Evolutionary conservation across 1,140 invertebrate species (phyloP).

Genomic region (Drosophila dunni): DNA sequence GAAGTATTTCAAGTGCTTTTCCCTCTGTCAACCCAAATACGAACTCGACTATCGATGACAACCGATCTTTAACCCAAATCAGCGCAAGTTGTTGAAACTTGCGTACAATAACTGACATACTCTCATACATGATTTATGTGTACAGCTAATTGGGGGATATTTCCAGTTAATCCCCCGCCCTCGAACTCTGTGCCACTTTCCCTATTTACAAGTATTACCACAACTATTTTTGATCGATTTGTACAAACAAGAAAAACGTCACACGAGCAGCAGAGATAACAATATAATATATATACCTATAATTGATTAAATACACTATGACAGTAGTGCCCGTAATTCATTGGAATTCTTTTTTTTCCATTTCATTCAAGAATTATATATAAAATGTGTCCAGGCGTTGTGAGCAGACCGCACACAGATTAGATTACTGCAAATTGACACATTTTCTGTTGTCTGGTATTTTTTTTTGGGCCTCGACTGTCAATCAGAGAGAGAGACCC

Average conservation of each 20-base stretch:
- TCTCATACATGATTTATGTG: constrained; percentile 50
- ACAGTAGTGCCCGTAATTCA: constrained; percentile 58
- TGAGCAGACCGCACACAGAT: constrained; percentile 68
- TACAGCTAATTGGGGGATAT: constrained; percentile 73
- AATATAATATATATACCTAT: constrained; percentile 55
- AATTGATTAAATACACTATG: constrained; percentile 71
- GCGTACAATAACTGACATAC: constrained; percentile 21
- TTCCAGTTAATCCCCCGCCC: constrained; percentile 27
- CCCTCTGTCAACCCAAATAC: constrained; percentile 21
- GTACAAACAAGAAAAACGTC: constrained; percentile 62
- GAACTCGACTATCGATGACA: constrained; percentile 48
- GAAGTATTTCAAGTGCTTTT: constrained; percentile 26
- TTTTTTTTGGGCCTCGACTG: constrained; percentile 20
- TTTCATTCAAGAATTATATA: constrained; percentile 27
- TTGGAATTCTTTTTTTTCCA: constrained; percentile 45
- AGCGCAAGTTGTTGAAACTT: constrained; percentile 45
- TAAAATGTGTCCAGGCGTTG: constrained; percentile 12
- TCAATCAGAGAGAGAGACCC: constrained; percentile 23
- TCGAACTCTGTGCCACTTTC: constrained; percentile 61
- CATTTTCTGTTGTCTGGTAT: constrained; percentile 58
- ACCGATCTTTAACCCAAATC: constrained; percentile 68
- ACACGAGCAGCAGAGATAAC: constrained; percentile 48
- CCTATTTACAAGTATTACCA: constrained; percentile 22
- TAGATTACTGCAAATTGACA: constrained; percentile 81
- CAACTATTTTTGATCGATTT: constrained; percentile 68